Evolutionary conservation across 1,140 invertebrate species (phyloP).

Genomic region (Saccostrea echinata): DNA sequence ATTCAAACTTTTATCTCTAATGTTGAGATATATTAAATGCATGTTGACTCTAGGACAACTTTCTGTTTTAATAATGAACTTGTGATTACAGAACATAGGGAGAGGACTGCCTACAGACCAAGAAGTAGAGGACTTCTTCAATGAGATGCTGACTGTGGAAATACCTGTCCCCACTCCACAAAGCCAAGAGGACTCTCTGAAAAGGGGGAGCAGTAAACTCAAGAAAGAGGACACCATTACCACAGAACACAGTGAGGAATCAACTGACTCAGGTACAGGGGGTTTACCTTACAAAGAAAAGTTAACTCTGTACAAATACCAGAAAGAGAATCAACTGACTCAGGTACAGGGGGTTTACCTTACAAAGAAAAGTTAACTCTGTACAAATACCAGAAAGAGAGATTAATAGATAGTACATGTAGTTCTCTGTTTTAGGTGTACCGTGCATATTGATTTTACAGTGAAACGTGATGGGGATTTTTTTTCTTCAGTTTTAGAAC

Average conservation of each 20-base stretch:
- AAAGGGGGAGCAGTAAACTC: background rate
- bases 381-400: too few relatives aligned
- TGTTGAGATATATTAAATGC: too few relatives aligned
- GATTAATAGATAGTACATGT: too few relatives aligned
- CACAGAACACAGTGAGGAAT: slow-evolving; percentile 57
- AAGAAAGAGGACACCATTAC: slow-evolving; percentile 41
- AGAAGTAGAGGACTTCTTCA: slow-evolving; percentile 61
- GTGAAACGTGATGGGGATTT: too few relatives aligned
- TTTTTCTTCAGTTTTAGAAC: too few relatives aligned
- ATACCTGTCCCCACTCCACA: background rate
- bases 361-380: too few relatives aligned
- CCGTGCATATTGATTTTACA: too few relatives aligned
- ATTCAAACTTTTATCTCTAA: too few relatives aligned
- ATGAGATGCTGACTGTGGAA: slow-evolving; percentile 56
- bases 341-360: slow-evolving; percentile 62
- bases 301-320: background rate
- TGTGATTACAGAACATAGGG: background rate
- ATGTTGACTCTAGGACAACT: too few relatives aligned
- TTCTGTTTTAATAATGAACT: background rate
- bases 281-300: too few relatives aligned
- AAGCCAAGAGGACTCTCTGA: background rate
- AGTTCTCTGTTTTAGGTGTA: too few relatives aligned
- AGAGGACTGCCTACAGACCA: slow-evolving; percentile 35
- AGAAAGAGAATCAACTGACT: slow-evolving; percentile 55
- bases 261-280: slow-evolving; percentile 65